Conservation (phyloP, 2,113 vertebrate genomes). For the Limnothrissa miodon region DNA sequence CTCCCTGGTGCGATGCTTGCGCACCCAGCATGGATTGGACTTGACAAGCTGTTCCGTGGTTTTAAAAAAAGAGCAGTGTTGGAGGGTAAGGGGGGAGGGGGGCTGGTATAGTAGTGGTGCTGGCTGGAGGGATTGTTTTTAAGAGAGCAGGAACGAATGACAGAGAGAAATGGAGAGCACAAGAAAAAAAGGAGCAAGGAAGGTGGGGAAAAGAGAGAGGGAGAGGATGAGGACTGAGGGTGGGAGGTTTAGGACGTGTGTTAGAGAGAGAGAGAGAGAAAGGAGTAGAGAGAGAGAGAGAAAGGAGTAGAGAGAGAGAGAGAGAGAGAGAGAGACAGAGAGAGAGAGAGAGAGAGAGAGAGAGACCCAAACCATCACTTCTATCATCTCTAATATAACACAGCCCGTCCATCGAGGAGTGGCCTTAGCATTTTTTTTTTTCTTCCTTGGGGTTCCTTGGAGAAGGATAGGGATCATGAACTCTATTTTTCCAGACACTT, state of each 20-base stretch:
- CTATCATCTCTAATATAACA: neutral
- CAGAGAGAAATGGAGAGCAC: neutral
- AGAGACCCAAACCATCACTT: too few relatives aligned
- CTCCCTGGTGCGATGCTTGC: neutral
- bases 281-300: slow-evolving; percentile 29
- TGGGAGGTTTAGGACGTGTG: too few relatives aligned
- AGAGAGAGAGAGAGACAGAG: slow-evolving; percentile 8
- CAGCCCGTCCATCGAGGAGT: neutral
- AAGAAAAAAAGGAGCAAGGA: neutral
- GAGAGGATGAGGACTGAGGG: too few relatives aligned
- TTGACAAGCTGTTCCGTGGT: neutral
- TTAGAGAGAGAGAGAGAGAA: slow-evolving; percentile 30
- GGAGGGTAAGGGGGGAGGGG: neutral
- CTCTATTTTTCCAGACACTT: neutral
- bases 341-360: slow-evolving; percentile 15
- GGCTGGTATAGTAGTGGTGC: neutral
- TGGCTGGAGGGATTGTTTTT: neutral
- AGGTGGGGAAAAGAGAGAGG: neutral
- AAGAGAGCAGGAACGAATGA: neutral
- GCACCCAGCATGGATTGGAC: neutral
- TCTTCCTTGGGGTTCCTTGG: neutral
- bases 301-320: neutral
- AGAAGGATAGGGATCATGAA: neutral
- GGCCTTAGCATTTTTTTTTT: neutral
- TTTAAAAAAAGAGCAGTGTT: neutral